Evolutionary conservation across 1,140 invertebrate genomes (phyloP).

Genomic region (Micrasema longulum): DNA sequence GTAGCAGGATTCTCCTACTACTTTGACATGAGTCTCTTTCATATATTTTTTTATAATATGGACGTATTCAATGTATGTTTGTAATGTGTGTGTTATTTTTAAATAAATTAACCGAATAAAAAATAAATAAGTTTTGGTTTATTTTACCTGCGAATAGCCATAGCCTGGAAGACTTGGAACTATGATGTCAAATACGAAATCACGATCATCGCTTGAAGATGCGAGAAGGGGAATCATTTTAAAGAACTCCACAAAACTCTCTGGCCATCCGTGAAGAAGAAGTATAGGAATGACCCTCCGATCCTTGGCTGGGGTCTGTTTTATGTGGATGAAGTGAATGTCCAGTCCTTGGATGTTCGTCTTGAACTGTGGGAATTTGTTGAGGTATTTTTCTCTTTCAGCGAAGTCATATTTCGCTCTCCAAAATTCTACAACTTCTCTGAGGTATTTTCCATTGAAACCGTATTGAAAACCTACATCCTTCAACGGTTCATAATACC

Average conservation of each 20-base stretch:
- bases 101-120: too few relatives aligned
- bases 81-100: too few relatives aligned
- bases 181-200: conserved; percentile 85
- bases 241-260: conserved; percentile 88
- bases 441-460: conserved; percentile 77
- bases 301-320: conserved; percentile 46
- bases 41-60: too few relatives aligned
- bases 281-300: conserved; percentile 76
- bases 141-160: conserved; percentile 80
- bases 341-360: conserved; percentile 79
- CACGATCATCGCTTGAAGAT: conserved; percentile 66
- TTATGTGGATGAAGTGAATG: conserved; percentile 79
- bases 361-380: conserved; percentile 79
- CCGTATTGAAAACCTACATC: conserved; percentile 81
- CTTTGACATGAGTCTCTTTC: too few relatives aligned
- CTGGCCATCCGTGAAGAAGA: conserved; percentile 91
- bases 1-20: too few relatives aligned
- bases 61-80: too few relatives aligned
- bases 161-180: conserved; percentile 87
- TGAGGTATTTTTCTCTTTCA: conserved; percentile 76
- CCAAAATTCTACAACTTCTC: conserved; percentile 79
- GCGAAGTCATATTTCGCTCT: conserved; percentile 79
- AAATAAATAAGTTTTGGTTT: not conserved
- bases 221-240: conserved; percentile 81
- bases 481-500: conserved; percentile 72